Evolutionary conservation across 2,797 vertebrate genomes (phyloP).

Genomic region (Dicrostonyx torquatus): DNA sequence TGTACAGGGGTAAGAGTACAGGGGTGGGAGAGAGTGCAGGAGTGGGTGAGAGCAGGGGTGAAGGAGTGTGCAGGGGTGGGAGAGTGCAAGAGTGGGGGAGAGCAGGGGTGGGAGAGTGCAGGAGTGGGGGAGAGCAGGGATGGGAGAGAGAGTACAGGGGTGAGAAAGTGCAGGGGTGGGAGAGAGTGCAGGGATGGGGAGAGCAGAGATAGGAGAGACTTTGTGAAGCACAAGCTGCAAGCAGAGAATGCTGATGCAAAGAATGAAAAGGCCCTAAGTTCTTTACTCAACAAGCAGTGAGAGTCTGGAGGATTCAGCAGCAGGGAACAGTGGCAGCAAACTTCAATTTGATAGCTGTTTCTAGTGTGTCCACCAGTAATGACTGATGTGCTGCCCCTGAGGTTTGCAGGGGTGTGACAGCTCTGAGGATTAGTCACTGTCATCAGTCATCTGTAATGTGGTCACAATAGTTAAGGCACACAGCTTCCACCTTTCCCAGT

Average conservation of each 20-base stretch:
- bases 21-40: too few relatives aligned
- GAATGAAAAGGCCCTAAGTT: constrained; percentile 35
- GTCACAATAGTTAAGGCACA: background rate
- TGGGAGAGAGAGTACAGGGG: too few relatives aligned
- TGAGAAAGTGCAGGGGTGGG: background rate
- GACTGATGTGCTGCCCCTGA: background rate
- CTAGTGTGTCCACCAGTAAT: background rate
- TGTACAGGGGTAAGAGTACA: background rate
- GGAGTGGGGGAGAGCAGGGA: too few relatives aligned
- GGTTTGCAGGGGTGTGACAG: background rate
- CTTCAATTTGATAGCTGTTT: background rate
- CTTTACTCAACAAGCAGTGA: constrained; percentile 47
- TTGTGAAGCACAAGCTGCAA: constrained; percentile 42
- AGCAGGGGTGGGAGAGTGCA: background rate
- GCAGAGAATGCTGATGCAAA: constrained; percentile 40
- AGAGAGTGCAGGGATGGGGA: background rate
- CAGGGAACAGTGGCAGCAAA: background rate
- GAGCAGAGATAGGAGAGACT: background rate
- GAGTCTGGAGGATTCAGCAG: constrained; percentile 43
- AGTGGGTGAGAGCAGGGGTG: too few relatives aligned
- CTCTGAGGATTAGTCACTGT: background rate
- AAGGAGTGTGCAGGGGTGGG: background rate
- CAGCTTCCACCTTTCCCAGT: background rate
- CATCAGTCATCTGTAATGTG: background rate
- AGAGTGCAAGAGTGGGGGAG: background rate